Evolutionary conservation across 2,113 vertebrate species (phyloP).

Genomic region (Prietella phreatophila): DNA sequence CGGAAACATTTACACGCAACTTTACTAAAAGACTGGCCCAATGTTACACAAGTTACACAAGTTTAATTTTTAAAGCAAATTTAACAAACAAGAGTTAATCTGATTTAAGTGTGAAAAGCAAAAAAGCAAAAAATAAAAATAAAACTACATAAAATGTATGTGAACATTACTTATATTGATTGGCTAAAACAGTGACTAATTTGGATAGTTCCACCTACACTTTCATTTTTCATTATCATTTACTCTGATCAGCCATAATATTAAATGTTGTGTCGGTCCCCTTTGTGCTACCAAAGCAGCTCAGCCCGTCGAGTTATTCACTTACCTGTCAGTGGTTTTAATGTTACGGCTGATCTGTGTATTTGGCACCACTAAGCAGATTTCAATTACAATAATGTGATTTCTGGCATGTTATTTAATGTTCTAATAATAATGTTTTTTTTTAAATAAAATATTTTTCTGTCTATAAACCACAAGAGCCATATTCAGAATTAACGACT

Average conservation of each 20-base stretch:
- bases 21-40: not conserved
- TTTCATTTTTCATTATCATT: not conserved
- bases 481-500: not conserved
- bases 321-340: no score
- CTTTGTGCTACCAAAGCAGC: no score
- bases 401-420: not conserved
- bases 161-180: not conserved
- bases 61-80: not conserved
- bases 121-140: not conserved
- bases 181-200: not conserved
- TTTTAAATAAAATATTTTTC: not conserved
- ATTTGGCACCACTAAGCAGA: not conserved
- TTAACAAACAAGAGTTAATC: not conserved
- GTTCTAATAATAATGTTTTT: not conserved
- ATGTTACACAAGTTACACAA: not conserved
- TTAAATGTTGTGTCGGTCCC: no score
- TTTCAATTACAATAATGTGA: not conserved
- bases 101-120: not conserved
- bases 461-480: not conserved
- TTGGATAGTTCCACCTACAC: not conserved
- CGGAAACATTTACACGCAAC: not conserved
- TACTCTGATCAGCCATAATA: not conserved
- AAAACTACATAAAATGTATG: not conserved
- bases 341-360: no score
- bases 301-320: no score